Conservation (phyloP, 2,888 invertebrate genomes). For the Gandaritis pyraliata region DNA sequence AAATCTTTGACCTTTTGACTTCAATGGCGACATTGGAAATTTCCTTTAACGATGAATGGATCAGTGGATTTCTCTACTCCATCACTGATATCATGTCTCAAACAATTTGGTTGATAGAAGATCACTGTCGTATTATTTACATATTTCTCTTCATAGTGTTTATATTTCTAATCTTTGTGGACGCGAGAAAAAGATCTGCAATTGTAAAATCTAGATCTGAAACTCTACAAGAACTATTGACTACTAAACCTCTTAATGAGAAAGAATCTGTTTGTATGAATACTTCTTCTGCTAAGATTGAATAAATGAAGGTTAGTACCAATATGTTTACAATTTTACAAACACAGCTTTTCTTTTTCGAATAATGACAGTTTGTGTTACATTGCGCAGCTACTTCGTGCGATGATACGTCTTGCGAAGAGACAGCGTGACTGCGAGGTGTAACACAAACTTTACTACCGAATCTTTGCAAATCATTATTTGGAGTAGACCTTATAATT, state of each 20-base stretch:
- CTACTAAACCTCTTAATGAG: not conserved
- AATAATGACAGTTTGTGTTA: not conserved
- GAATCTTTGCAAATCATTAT: too few species aligned
- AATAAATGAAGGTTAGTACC: conserved; percentile 11
- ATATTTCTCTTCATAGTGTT: conserved; percentile 44
- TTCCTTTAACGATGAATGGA: conserved; percentile 17
- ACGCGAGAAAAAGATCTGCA: conserved; percentile 14
- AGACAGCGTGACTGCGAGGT: too few species aligned
- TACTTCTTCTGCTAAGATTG: not conserved
- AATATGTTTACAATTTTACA: not conserved
- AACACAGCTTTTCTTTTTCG: not conserved
- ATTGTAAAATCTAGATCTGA: not conserved
- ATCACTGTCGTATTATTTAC: conserved; percentile 47
- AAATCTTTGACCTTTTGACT: not conserved
- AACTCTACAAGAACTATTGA: not conserved
- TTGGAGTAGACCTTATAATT: too few species aligned
- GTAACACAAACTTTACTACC: too few species aligned
- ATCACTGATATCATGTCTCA: conserved; percentile 15
- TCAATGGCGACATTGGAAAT: conserved; percentile 21
- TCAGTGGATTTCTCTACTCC: conserved; percentile 5
- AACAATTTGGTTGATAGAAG: conserved; percentile 45
- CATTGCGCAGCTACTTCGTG: too few species aligned
- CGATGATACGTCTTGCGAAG: too few species aligned
- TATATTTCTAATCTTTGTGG: conserved; percentile 30
- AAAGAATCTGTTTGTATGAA: conserved; percentile 2